These are phyloP conservation scores for Himalopsyche tibetana DNA, from an alignment of 2,888 invertebrate species.

Conservation along the genomic window DNA sequence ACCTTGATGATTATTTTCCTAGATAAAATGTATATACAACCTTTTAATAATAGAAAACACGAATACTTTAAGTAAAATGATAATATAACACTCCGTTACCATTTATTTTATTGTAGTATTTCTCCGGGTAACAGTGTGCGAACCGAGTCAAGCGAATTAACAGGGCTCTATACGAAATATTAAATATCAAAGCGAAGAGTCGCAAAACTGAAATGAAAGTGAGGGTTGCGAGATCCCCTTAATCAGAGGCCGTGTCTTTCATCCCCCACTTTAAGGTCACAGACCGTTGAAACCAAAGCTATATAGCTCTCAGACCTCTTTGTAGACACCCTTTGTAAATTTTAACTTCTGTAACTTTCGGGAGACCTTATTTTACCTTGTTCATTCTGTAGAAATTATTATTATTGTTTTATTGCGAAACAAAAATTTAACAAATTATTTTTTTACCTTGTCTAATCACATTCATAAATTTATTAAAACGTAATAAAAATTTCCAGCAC, in stretches of 20 bases:
- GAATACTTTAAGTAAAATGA: not conserved
- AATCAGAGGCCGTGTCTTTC: conserved; percentile 25
- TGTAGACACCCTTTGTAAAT: conserved; percentile 23
- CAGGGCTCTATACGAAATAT: conserved; percentile 6
- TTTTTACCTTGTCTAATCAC: too few relatives aligned
- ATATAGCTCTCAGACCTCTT: conserved; percentile 8
- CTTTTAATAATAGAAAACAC: not conserved
- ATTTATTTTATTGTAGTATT: not conserved
- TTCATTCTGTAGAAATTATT: not conserved
- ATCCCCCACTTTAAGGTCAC: conserved; percentile 5
- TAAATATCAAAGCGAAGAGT: conserved; percentile 28
- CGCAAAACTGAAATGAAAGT: conserved; percentile 18
- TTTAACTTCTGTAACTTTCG: not conserved
- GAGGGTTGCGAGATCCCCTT: conserved; percentile 16
- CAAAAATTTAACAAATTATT: too few relatives aligned
- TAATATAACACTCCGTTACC: conserved; percentile 1
- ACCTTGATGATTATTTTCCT: too few relatives aligned
- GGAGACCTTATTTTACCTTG: not conserved
- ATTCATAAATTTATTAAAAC: too few relatives aligned
- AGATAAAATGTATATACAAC: too few relatives aligned
- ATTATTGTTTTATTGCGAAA: not conserved
- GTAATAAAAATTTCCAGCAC: too few relatives aligned
- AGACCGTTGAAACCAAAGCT: conserved; percentile 36
- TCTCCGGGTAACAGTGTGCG: not conserved
- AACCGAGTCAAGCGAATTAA: conserved; percentile 21